These are phyloP conservation scores for Temnopleurus reevesii DNA, from an alignment of 53 echinoderm and acorn worm species.

Conservation along the genomic window DNA sequence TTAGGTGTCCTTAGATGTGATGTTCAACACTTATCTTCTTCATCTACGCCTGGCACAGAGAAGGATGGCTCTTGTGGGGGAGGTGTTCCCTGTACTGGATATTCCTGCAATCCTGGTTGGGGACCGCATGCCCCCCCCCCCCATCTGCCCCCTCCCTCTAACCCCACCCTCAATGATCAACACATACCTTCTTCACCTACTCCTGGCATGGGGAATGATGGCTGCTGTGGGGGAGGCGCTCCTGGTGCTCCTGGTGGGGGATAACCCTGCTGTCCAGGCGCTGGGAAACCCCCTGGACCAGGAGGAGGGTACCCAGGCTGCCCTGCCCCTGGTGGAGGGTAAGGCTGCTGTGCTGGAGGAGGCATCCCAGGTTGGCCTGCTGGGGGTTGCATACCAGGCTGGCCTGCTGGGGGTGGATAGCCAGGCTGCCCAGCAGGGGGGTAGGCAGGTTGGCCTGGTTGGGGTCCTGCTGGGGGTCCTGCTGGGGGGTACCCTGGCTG, in stretches of 20 bases:
- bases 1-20: too few relatives aligned
- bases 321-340: conserved; percentile 1
- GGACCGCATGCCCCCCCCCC: too few relatives aligned
- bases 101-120: too few relatives aligned
- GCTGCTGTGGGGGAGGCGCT: neutral
- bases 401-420: neutral
- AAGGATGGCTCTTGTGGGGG: too few relatives aligned
- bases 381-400: conserved; percentile 9
- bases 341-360: neutral
- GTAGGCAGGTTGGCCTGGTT: neutral
- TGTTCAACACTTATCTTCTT: too few relatives aligned
- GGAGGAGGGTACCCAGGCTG: neutral
- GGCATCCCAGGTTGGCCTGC: conserved; percentile 20
- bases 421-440: conserved; percentile 7
- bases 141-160: too few relatives aligned
- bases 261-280: neutral
- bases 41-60: too few relatives aligned
- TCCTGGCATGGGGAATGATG: neutral
- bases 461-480: conserved; percentile 27
- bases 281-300: neutral
- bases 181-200: neutral
- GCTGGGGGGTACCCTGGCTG: conserved; percentile 19
- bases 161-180: too few relatives aligned
- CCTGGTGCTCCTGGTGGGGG: neutral
- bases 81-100: too few relatives aligned